Base-by-base conservation (phyloP, 2,888 invertebrate species). In the Heliconius hortense region DNA sequence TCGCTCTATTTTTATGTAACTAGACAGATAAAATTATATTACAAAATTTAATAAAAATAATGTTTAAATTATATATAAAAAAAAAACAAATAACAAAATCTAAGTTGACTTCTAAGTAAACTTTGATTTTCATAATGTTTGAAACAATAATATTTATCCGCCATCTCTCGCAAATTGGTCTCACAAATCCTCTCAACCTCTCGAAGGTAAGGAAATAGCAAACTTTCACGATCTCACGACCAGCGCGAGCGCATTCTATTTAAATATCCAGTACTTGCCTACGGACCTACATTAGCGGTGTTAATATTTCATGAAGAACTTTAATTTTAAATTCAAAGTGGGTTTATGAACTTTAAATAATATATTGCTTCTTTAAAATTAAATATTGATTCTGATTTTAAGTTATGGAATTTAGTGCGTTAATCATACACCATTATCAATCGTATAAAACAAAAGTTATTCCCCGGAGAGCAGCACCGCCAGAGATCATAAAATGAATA, bases 231-330 rank as follows among this genome's bases (percentile, higher is more conserved):
- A 89, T 88, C 90, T 88, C 85, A 81, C 87, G 81, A 77, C 73
- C 81, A 82, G 80, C 87, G 87, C 88, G 81, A 82, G 86, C 87
- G 90, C 89, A 88, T 86, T 81, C 82, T 80, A 88, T 88, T 88
- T 87, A 85, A 89, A 90, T 89, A 87, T 85, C 82, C 76, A 63
- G 73, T 78, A 84, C 81, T 84, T 82, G 82, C 84, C 35, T 39
- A 60, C 35, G 60, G 59, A 59, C 80, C 81, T 77, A 82, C 86
- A 84, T 87, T 88, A 89, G 81, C 79, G 77, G 81, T 81, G 89
- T 91, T 88, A 90, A 91, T 91, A 91, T 91, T 90, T 88, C 90
- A 91, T 91, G 89, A 89, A 87, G 84, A 86, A 87, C 88, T 89
- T 88, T 86, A 86, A 87, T 89, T 88, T 89, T 79, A 86, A 90